Evolutionary conservation across 1,140 invertebrate genomes (phyloP).

Genomic region (Pantala flavescens): DNA sequence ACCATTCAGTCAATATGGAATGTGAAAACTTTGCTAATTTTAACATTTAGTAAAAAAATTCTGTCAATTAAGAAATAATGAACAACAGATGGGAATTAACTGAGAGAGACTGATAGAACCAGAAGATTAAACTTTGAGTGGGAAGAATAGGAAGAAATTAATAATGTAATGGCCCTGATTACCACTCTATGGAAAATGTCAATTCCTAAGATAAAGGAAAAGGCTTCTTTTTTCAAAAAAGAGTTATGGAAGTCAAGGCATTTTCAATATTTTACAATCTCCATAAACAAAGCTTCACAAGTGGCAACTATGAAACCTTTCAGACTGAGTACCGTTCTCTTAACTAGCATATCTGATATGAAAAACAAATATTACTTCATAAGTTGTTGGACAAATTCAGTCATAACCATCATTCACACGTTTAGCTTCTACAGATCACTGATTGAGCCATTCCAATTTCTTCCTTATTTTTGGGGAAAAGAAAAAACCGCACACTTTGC

Average conservation of each 20-base stretch:
- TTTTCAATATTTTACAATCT: background rate
- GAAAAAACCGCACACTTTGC: too few relatives aligned
- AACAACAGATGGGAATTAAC: background rate
- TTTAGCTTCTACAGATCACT: too few relatives aligned
- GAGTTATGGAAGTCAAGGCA: background rate
- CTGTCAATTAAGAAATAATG: background rate
- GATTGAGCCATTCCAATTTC: too few relatives aligned
- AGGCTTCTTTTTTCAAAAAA: background rate
- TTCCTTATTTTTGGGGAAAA: too few relatives aligned
- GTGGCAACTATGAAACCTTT: too few relatives aligned
- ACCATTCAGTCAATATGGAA: background rate
- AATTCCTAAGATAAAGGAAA: background rate
- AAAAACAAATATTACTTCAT: too few relatives aligned
- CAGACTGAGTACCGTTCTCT: too few relatives aligned
- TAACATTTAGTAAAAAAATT: background rate
- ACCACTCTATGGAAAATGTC: background rate
- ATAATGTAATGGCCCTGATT: background rate
- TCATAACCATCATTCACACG: too few relatives aligned
- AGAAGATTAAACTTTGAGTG: background rate
- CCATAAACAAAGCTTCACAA: too few relatives aligned
- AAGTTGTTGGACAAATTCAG: too few relatives aligned
- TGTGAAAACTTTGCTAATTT: background rate
- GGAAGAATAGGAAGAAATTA: background rate
- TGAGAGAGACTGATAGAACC: background rate
- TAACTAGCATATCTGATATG: too few relatives aligned